Base-by-base conservation (phyloP, 2,797 vertebrate species). In the Gymnocypris eckloni region DNA sequence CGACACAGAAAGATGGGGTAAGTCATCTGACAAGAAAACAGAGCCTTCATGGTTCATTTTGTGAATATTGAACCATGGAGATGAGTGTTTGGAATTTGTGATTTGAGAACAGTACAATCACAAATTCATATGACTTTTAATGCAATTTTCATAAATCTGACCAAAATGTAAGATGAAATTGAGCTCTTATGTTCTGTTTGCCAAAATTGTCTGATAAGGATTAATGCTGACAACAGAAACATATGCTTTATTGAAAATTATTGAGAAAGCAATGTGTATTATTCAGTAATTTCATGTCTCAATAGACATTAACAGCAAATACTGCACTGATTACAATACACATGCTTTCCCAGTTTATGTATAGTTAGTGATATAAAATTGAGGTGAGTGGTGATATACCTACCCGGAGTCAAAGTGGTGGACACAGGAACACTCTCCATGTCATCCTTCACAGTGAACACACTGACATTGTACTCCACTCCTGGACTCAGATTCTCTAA, bases 401-500 rank as follows among this genome's bases (percentile, higher is more conserved):
- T 95, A 99, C 98, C 97, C 92, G 96, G 97, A 18, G 95, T 96
- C 89, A 98, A 89, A 75, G 94, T 96, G 87, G 96, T 96, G 2
- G 96, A 99, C 86, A 98, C 88, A 11, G 98, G 97, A 28, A 88
- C 18, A 52, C 98, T 99, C 95, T 99, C 98, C 94, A 97, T 97
- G 56, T 96, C 91, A 0, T 96, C 96, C 92, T 99, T 99, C 33
- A 99, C 95, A 0, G 98, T 95, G 48, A 97, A 96, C 81, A 99
- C 97, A 0, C 97, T 99, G 94, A 99, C 92, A 0, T 98, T 99
- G 94, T 99, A 99, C 90, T 99, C 97, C 87, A 99, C 93, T 1
- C 98, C 98, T 0, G 98, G 98, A 91, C 87, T 97, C 86, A 99
- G 95, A 89, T 96, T 97, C 69, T 99, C 98, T 90, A 99, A 95